Conservation (phyloP, 2,888 invertebrate genomes). For the Mythimna vitellina region DNA sequence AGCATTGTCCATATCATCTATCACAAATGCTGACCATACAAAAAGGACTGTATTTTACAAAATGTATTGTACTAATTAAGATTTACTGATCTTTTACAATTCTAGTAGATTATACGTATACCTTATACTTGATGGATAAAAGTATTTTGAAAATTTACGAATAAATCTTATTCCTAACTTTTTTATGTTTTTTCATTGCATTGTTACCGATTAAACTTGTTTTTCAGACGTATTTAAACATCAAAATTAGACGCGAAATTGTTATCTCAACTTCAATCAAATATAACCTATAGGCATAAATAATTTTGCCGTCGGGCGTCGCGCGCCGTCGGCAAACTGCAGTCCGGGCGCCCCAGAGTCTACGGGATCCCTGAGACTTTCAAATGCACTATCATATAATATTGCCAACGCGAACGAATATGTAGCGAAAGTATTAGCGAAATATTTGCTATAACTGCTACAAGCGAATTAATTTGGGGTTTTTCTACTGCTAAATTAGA, state of each 20-base stretch:
- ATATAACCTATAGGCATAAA: background rate
- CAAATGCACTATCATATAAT: background rate
- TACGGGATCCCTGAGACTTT: background rate
- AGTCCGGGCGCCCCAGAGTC: background rate
- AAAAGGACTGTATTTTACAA: conserved; percentile 33
- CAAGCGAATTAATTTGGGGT: conserved; percentile 7
- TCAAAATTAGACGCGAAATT: background rate
- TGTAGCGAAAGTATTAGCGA: conserved; percentile 1
- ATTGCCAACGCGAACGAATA: conserved; percentile 6
- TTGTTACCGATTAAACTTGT: background rate
- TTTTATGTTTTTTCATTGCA: conserved; percentile 27
- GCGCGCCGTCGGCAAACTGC: conserved; percentile 10
- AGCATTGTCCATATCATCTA: background rate
- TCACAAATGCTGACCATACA: conserved; percentile 23
- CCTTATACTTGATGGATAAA: conserved; percentile 44
- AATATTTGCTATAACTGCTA: background rate
- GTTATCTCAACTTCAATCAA: background rate
- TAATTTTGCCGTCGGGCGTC: background rate
- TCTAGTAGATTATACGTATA: conserved; percentile 35
- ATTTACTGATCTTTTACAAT: conserved; percentile 37
- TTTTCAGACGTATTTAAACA: background rate
- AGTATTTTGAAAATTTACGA: conserved; percentile 14
- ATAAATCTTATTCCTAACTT: conserved; percentile 10
- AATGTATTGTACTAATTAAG: conserved; percentile 18
- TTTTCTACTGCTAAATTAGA: background rate